Base-by-base conservation (phyloP, 2,888 invertebrate genomes). In the Colletes collaris region DNA sequence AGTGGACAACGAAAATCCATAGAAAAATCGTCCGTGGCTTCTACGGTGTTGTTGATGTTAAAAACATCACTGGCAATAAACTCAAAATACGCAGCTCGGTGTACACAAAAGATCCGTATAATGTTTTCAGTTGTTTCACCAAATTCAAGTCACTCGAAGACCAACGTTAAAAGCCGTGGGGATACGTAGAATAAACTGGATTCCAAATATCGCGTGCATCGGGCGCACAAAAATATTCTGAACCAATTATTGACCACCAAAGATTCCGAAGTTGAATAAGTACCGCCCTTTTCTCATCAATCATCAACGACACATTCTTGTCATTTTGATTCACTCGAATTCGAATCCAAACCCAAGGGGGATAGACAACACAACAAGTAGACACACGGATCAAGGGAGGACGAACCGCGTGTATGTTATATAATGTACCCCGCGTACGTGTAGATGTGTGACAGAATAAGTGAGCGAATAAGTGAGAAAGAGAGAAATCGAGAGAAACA, bases 391-490 rank as follows among this genome's bases (percentile, higher is more conserved):
- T 70, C 64, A 37, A 60, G 78, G 53, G 59, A 78, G 63, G 77
- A 70, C 53, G 58, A 62, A 69, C 77, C 78, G 77, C 78, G 77
- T 77, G 77, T 71, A 65, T 65, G 69, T 76, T 76, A 70, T 76
- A 76, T 76, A 69, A 77, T 71, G 78, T 78, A 71, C 77, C 40
- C 77, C 79, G 79, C 66, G 79, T 78, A 72, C 71, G 62, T 77
- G 77, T 78, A 53, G 52, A 76, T 53, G 70, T 63, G 79, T 66
- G 79, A 72, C 60, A 67, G 66, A 56, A 64, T 62, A 56, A 52
- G 55, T 35, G 67, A 73, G 55, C 19, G 67, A 67, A 77, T 64
- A 55, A 53, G 44, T 52, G 40, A 76, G 37, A 69, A 60, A 71
- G 52, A 67, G 60, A 67, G 50, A 76, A 56, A 56, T 19, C 46